Evolutionary conservation across 1,140 invertebrate genomes (phyloP), one percentile per base, ranked within the genome.

Genomic region (Plectrocnemia conspersa): DNA sequence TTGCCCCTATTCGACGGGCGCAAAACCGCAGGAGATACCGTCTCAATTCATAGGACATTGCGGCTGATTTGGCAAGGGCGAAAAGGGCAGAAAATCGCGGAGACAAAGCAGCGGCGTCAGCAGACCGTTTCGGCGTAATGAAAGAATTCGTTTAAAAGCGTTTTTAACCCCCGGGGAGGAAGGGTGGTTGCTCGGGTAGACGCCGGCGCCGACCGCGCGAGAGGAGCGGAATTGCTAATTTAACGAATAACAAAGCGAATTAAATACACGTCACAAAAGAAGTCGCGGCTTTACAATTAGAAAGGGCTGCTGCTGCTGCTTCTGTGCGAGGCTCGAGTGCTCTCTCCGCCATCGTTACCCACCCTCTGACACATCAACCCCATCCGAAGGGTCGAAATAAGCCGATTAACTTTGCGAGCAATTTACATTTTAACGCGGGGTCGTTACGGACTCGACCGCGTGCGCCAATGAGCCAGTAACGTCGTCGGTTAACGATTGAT

Each of bases 191-290:
- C 27, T 11, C 23, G 36, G 41, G 13, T 29, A 21, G 53, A 18
- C 47, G 42, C 10, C n/a, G n/a, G 16, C 5, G 10, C 13, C 27
- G 45, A 16, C 15, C 23, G 5, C 19, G 38, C 40, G 24, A 29
- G 41, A 41, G 54, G 41, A 36, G 56, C 56, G 58, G 58, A 60
- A 60, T 60, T 60, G 58, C 58, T 60, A 60, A 60, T 60, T 60
- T 60, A 56, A 60, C 58, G 50, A 60, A 60, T 60, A 60, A 60
- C 54, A 60, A 56, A 56, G 58, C 45, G 58, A 56, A 56, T 56
- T 53, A 60, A 60, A 53, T 52, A 56, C 54, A 52, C 54, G 54
- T 52, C 53, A 56, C 53, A 45, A 52, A 57, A 56, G 48, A 59
- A 48, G 41, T 54, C 50, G 54, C 35, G 49, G 54, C 40, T 42